These are phyloP conservation scores for Halocaridina rubra DNA, from an alignment of 2,888 invertebrate species.

Conservation along the genomic window DNA sequence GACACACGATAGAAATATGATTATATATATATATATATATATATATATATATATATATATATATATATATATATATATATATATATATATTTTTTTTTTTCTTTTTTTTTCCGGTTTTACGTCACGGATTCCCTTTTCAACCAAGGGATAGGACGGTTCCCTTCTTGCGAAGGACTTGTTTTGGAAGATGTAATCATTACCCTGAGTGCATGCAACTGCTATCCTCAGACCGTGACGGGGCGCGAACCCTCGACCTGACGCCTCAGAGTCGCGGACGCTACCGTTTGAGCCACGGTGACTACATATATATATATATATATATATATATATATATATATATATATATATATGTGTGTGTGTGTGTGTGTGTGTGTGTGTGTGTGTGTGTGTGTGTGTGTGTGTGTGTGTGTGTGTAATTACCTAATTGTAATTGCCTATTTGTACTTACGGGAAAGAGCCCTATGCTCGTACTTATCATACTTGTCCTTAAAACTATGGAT, in stretches of 20 bases:
- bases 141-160: neutral
- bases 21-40: neutral
- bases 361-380: neutral
- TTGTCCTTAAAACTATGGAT: too few relatives aligned
- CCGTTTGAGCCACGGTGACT: too few relatives aligned
- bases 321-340: too few relatives aligned
- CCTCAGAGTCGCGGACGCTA: too few relatives aligned
- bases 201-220: neutral
- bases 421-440: too few relatives aligned
- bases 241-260: too few relatives aligned
- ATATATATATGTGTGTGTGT: neutral
- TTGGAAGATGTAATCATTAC: too few relatives aligned
- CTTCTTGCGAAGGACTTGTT: too few relatives aligned
- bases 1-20: neutral
- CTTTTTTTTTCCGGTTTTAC: too few relatives aligned
- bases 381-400: neutral
- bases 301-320: too few relatives aligned
- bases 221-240: neutral
- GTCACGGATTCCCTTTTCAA: neutral
- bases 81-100: neutral
- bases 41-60: constrained; percentile 18
- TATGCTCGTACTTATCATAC: too few relatives aligned
- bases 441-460: too few relatives aligned
- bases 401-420: neutral
- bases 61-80: constrained; percentile 3